These are phyloP conservation scores for Cotesia typhae DNA, from an alignment of 1,140 invertebrate genomes.

Conservation along the genomic window DNA sequence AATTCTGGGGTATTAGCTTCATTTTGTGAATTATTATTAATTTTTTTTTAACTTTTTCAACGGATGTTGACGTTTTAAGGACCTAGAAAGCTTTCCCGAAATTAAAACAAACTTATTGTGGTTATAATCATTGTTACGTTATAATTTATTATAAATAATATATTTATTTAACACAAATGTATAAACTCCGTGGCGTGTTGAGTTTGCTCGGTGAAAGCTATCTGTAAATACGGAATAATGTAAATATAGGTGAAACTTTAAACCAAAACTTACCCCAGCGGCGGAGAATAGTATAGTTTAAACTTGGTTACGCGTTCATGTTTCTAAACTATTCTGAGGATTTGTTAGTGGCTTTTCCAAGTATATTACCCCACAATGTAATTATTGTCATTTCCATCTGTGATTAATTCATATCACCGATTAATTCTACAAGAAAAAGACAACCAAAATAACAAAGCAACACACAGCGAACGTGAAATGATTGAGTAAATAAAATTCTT, in stretches of 20 bases:
- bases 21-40: no score
- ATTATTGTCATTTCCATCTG: background rate
- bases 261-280: conserved; percentile 17
- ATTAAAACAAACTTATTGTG: no score
- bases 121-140: no score
- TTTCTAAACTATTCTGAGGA: conserved; percentile 22
- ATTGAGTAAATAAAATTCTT: conserved; percentile 10
- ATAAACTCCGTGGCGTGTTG: conserved; percentile 24
- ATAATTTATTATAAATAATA: no score
- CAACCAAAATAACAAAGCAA: no score
- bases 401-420: background rate
- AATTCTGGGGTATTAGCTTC: background rate
- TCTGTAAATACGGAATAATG: conserved; percentile 37
- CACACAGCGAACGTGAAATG: background rate
- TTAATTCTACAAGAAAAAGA: background rate
- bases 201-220: conserved; percentile 19
- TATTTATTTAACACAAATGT: no score
- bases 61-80: no score
- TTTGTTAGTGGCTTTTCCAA: conserved; percentile 13
- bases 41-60: no score
- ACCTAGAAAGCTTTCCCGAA: no score
- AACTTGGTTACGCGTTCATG: background rate
- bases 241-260: conserved; percentile 36
- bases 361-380: background rate
- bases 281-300: background rate